A percentile compares a stretch with the other conserved stretches of the same genome.
Conservation (phyloP, 30 jellyfish, hydroid and myxozoan genomes). For the Clytia hemisphaerica region DNA sequence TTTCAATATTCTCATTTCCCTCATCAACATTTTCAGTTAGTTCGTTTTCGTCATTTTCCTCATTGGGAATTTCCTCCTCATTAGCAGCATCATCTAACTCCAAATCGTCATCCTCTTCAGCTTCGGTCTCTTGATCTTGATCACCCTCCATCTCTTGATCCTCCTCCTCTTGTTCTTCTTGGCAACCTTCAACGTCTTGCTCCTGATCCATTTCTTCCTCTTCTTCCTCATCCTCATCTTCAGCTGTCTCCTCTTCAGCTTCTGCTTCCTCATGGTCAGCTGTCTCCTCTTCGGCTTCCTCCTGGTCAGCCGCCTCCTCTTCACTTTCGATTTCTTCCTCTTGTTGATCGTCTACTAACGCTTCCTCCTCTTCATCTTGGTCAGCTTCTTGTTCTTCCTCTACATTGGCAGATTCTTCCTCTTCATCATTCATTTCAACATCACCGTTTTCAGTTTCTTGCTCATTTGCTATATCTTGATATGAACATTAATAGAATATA, state of each 20-base stretch:
- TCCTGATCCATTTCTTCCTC: neutral
- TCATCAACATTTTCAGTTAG: neutral
- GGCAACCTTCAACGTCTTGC: neutral
- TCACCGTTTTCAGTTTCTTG: neutral
- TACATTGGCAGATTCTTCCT: neutral
- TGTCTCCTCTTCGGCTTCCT: neutral
- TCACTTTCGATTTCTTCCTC: neutral
- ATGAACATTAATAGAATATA: no score
- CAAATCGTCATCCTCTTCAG: neutral
- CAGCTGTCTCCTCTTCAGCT: neutral
- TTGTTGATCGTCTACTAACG: neutral
- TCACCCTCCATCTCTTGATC: no score
- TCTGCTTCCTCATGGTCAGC: neutral
- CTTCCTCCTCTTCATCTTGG: constrained; percentile 1
- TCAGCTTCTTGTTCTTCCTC: neutral
- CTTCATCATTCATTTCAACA: neutral
- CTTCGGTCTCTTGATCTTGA: neutral
- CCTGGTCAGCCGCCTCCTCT: constrained; percentile 12
- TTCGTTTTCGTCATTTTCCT: neutral
- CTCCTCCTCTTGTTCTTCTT: no score
- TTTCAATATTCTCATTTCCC: neutral
- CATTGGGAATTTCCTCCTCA: neutral
- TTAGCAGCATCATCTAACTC: neutral
- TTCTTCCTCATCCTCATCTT: constrained; percentile 3
- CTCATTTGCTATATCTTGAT: no score